These are phyloP conservation scores for Hippopotamus amphibius DNA, from an alignment of 2,113 vertebrate species.

Conservation along the genomic window DNA sequence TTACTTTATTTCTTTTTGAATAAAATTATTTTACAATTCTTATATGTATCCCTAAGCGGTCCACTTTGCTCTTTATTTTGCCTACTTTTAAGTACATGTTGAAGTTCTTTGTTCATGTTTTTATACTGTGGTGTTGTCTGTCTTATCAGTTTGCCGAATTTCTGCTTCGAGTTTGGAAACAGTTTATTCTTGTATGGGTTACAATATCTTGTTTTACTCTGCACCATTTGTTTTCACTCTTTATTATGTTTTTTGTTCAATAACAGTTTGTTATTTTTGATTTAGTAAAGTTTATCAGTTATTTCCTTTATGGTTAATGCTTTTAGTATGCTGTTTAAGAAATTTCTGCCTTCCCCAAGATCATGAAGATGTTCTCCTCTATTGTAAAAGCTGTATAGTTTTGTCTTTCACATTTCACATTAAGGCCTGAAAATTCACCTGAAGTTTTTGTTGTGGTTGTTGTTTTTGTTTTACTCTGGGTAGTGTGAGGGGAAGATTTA, in stretches of 20 bases:
- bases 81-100: neutral
- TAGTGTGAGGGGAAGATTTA: neutral
- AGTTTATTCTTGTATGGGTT: neutral
- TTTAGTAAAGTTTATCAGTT: neutral
- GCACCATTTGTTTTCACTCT: neutral
- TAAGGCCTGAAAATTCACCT: neutral
- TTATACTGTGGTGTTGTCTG: neutral
- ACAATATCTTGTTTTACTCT: neutral
- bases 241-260: neutral
- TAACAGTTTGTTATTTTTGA: conserved; percentile 1
- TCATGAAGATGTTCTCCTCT: neutral
- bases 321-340: neutral
- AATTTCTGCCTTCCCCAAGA: neutral
- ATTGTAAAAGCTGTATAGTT: neutral
- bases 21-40: neutral
- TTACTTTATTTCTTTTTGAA: conserved; percentile 6
- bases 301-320: conserved; percentile 25
- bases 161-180: neutral
- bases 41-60: neutral
- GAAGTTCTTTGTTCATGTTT: neutral
- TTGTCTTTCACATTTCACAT: conserved; percentile 18
- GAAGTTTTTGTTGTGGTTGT: neutral
- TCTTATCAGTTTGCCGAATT: neutral
- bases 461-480: neutral
- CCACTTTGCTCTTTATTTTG: neutral